Base-by-base conservation (phyloP, 2,888 invertebrate species). In the Limnephilus marmoratus region DNA sequence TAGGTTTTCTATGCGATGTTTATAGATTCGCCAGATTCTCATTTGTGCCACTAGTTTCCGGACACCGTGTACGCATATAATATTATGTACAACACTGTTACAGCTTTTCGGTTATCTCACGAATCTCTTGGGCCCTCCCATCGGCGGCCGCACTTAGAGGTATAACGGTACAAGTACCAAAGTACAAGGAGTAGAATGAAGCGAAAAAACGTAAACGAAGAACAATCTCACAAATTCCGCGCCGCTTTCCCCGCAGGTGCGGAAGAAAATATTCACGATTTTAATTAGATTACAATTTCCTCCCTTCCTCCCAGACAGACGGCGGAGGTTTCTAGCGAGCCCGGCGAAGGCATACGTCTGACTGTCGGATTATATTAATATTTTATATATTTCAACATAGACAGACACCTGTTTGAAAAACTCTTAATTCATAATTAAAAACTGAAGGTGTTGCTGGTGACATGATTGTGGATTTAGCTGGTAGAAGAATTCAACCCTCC, bases 201-300 rank as follows among this genome's bases (percentile, higher is more conserved):
- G 37, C 31, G 34, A 15, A 34, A 89, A 68, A 81, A 89, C 53
- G 31, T 81, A 85, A 85, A 37, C 31, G 90, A 53, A 82, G 41
- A 92, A 88, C 89, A 91, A 92, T 90, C 90, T 83, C 85, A 68
- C 37, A 81, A 85, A 90, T 91, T 86, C 80, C 89, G 83, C 68
- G 89, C 49, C 88, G 49, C 83, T 91, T 90, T 85, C 49, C 24
- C 68, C 68, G 68, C 90, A 93, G 91, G 91, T 93, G 93, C 80
- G 80, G 81, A 93, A 91, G 87, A 91, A 93, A 93, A 93, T 93
- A 93, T 92, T 92, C 91, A 80, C 90, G 87, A 93, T 93, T 92
- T 93, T 93, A 93, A 93, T 93, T 93, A 93, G 93, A 93, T 93
- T 93, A 93, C 91, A 91, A 90, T 92, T 91, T 81, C 80, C 85